Evolutionary conservation across 2,888 invertebrate genomes (phyloP), one percentile per base, ranked within the genome.

Genomic region (Xanthia icteritia): DNA sequence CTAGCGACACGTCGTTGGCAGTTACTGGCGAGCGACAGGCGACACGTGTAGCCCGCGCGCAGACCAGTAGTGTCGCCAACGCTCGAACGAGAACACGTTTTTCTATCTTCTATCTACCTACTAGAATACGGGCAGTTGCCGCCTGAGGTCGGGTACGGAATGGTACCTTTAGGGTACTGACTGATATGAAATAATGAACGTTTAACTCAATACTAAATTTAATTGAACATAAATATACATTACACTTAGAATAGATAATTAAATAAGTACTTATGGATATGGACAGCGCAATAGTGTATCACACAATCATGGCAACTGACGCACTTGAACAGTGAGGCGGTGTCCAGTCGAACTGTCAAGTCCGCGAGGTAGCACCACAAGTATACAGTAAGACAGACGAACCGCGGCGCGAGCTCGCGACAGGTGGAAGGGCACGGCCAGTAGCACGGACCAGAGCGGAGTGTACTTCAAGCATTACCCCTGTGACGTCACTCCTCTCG

Each of bases 201-300:
- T 39, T 69, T 58, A 61, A 73, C 48, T 76, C 51, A 39, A 72
- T 66, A 74, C 45, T 67, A 80, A 64, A 67, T 87, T 87, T 87
- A 82, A 84, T 86, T 69, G 67, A 80, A 73, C 77, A 71, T 85
- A 77, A 79, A 80, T 79, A 81, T 86, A 81, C 79, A 82, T 82
- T 87, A 82, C 61, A 82, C 77, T 76, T 84, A 82, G 42, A 74
- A 79, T 61, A 85, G 17, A 81, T 64, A 82, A 71, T 84, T 87
- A 86, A 86, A 86, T 87, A n/a, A n/a, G n/a, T n/a, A 87, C 78
- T 86, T 87, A 87, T 70, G 71, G 51, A 76, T 79, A 79, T 68
- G 63, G 65, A 76, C 69, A 76, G 61, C 72, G 76, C 70, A 70
- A 73, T 48, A 58, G 77, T 48, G n/a, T 73, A 75, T 81, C 64